Conservation (phyloP, 2,797 vertebrate species). For the Pteronotus mesoamericanus region DNA sequence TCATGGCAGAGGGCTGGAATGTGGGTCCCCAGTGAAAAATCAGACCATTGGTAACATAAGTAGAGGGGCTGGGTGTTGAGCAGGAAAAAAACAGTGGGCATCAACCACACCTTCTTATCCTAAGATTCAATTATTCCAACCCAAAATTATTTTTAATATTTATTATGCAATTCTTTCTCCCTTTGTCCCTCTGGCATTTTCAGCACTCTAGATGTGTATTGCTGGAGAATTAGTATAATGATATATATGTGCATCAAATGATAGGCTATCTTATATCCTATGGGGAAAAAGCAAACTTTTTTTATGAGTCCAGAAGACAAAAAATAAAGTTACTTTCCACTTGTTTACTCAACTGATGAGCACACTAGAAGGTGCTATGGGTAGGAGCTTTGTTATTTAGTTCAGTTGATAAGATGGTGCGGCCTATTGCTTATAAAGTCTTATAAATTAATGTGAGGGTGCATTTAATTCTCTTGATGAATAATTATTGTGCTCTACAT, state of each 20-base stretch:
- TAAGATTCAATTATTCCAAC: neutral
- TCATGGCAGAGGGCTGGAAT: neutral
- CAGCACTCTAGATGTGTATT: neutral
- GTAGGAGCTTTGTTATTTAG: neutral
- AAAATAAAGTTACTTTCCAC: neutral
- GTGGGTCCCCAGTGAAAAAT: neutral
- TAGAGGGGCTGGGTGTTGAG: neutral
- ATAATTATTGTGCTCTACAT: neutral
- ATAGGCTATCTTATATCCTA: neutral
- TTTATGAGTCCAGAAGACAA: neutral
- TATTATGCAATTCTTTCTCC: conserved; percentile 28
- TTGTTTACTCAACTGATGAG: neutral
- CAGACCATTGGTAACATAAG: neutral
- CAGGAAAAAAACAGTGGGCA: neutral
- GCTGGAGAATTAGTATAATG: conserved; percentile 16
- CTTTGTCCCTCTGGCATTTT: conserved; percentile 26
- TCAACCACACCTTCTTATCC: neutral
- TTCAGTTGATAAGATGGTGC: neutral
- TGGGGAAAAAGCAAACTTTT: neutral
- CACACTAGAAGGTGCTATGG: neutral
- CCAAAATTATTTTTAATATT: conserved; percentile 24
- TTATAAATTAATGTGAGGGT: neutral
- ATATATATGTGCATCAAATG: neutral
- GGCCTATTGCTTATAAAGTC: neutral
- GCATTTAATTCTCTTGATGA: conserved; percentile 41